Conservation (phyloP, 2,888 invertebrate genomes). For the Odontothrips loti region DNA sequence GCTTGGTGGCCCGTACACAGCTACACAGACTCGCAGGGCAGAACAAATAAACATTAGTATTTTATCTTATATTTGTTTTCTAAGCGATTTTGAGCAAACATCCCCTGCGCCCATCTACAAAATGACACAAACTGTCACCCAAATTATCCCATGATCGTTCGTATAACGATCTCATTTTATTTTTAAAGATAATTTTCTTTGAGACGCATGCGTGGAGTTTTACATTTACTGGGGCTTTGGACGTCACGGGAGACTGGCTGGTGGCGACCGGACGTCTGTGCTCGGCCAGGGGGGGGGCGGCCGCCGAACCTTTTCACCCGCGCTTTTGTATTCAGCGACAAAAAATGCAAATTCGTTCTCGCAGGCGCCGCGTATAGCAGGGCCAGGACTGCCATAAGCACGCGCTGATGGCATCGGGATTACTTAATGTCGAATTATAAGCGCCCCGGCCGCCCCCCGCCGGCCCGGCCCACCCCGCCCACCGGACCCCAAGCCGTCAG, state of each 20-base stretch:
- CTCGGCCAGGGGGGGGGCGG: background rate
- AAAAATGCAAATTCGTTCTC: conserved; percentile 3
- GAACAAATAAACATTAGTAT: no score
- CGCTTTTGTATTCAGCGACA: conserved; percentile 5
- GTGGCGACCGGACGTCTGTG: background rate
- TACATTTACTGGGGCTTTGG: no score
- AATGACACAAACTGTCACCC: no score
- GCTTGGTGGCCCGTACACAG: no score
- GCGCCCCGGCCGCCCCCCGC: background rate
- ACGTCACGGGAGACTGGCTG: background rate
- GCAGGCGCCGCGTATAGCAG: background rate
- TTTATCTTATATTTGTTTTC: no score
- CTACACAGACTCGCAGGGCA: no score
- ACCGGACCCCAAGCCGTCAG: background rate
- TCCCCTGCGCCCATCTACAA: no score
- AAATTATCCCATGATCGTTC: no score
- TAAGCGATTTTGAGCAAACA: no score
- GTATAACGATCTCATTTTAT: no score
- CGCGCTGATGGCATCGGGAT: background rate
- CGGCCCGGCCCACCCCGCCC: background rate
- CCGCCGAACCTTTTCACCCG: background rate
- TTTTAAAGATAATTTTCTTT: no score
- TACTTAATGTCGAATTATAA: conserved; percentile 11
- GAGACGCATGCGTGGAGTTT: no score
- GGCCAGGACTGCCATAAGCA: background rate